Conservation (phyloP, 2,888 invertebrate species). For the Aspidapion aeneum region DNA sequence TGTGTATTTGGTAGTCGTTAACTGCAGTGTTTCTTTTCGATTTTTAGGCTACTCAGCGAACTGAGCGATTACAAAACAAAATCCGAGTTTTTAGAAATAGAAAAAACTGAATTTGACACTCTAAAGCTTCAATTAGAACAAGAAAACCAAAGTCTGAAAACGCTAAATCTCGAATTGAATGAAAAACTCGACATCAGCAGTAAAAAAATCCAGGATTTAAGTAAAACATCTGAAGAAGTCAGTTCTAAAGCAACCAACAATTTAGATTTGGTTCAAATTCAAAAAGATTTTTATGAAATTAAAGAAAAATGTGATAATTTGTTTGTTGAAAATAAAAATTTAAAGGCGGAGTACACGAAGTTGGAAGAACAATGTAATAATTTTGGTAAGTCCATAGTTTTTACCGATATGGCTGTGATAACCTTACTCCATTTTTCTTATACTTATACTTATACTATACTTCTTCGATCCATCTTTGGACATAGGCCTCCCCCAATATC, state of each 20-base stretch:
- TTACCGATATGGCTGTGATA: too few species aligned
- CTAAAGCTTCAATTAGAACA: constrained; percentile 14
- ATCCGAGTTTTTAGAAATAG: constrained; percentile 33
- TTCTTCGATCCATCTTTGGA: too few species aligned
- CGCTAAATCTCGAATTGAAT: background rate
- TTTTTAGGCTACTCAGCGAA: constrained; percentile 28
- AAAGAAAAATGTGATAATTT: constrained; percentile 34
- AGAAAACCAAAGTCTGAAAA: constrained; percentile 12
- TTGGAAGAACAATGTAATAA: constrained; percentile 32
- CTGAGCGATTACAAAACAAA: constrained; percentile 38
- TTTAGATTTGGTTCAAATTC: constrained; percentile 26
- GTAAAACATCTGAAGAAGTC: constrained; percentile 7
- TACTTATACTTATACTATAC: too few species aligned
- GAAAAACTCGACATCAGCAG: constrained; percentile 12
- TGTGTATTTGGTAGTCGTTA: too few species aligned
- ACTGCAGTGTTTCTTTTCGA: too few species aligned
- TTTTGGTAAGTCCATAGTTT: constrained; percentile 28
- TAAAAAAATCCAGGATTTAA: constrained; percentile 12
- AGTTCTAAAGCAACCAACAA: constrained; percentile 13
- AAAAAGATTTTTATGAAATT: constrained; percentile 34
- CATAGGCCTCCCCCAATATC: too few species aligned
- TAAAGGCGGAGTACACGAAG: constrained; percentile 32
- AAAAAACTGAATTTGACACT: constrained; percentile 26
- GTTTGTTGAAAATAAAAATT: constrained; percentile 33
- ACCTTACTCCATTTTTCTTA: too few species aligned